Percentiles rank a stretch among this genome's conserved stretches.
phyloP scores from a whole-genome alignment of 2,113 vertebrate genomes.

The Castor canadensis region DNA sequence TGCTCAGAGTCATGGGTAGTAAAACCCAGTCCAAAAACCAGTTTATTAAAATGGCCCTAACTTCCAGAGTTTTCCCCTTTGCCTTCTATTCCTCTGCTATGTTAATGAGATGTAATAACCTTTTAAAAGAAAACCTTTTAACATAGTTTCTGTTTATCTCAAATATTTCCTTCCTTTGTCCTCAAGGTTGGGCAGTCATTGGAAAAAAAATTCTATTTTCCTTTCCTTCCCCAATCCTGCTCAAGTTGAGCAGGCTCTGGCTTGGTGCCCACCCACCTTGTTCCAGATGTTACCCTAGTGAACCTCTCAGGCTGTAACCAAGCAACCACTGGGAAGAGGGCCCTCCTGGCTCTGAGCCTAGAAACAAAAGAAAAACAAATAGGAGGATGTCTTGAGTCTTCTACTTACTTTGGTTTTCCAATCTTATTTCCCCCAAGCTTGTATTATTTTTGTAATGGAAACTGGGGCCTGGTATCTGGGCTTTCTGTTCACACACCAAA shows the following conservation, averaged over 20 bases:
- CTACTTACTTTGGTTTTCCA: conserved; percentile 73
- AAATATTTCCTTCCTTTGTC: conserved; percentile 79
- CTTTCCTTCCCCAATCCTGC: conserved; percentile 61
- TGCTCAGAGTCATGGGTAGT: conserved; percentile 12
- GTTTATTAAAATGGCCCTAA: conserved; percentile 46
- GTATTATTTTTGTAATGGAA: conserved; percentile 84
- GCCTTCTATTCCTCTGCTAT: conserved; percentile 47
- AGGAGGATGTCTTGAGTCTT: conserved; percentile 77
- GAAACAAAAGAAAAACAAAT: conserved; percentile 80
- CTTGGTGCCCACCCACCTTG: conserved; percentile 87
- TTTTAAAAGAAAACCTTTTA: conserved; percentile 75
- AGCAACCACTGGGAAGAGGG: conserved; percentile 85
- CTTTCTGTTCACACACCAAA: conserved; percentile 81
- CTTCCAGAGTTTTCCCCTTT: neutral
- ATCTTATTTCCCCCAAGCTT: conserved; percentile 72
- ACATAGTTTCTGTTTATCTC: conserved; percentile 77
- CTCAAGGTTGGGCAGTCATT: conserved; percentile 68
- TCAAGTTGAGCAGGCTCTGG: conserved; percentile 83
- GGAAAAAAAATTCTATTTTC: conserved; percentile 67
- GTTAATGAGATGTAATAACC: conserved; percentile 70
- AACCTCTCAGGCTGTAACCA: conserved; percentile 87
- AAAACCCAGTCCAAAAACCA: neutral
- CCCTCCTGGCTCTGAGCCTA: conserved; percentile 78
- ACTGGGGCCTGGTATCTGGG: conserved; percentile 85
- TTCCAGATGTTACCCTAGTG: conserved; percentile 91